phyloP scores from a whole-genome alignment of 2,888 invertebrate species.

The Ditylenchus weischeri region DNA sequence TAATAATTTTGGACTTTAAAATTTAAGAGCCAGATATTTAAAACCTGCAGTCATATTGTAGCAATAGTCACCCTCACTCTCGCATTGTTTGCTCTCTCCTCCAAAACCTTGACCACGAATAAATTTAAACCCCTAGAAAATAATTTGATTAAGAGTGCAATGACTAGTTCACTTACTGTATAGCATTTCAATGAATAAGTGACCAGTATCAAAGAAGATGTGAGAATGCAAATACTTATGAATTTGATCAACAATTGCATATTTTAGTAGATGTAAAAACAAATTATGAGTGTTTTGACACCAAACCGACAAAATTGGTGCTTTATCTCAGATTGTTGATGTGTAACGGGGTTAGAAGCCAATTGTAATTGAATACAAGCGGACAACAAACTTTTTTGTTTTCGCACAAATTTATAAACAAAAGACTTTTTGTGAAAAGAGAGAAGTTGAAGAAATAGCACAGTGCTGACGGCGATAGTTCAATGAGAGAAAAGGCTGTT shows the following conservation, averaged over 20 bases:
- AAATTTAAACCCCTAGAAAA: conserved; percentile 30
- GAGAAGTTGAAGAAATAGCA: conserved; percentile 4
- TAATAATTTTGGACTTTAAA: too few species aligned
- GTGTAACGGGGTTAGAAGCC: neutral
- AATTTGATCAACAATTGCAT: too few species aligned
- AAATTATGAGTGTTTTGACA: too few species aligned
- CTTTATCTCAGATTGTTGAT: too few species aligned
- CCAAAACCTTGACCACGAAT: conserved; percentile 31
- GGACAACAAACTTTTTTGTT: conserved; percentile 2
- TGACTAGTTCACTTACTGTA: conserved; percentile 2
- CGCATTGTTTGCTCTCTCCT: conserved; percentile 24
- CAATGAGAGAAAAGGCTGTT: neutral
- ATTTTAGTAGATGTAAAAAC: too few species aligned
- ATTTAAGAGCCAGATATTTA: too few species aligned
- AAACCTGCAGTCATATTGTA: conserved; percentile 32
- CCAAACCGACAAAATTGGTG: too few species aligned
- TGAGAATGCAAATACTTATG: neutral
- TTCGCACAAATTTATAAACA: conserved; percentile 10
- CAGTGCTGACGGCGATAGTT: neutral
- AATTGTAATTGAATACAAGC: neutral
- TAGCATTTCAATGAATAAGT: conserved; percentile 6
- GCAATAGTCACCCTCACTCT: conserved; percentile 29
- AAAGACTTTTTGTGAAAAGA: neutral
- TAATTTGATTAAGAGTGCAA: neutral
- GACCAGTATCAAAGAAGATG: neutral